Evolutionary conservation across 2,113 vertebrate species (phyloP), one percentile per base, ranked within the genome.

Genomic region (Sterna hirundo): DNA sequence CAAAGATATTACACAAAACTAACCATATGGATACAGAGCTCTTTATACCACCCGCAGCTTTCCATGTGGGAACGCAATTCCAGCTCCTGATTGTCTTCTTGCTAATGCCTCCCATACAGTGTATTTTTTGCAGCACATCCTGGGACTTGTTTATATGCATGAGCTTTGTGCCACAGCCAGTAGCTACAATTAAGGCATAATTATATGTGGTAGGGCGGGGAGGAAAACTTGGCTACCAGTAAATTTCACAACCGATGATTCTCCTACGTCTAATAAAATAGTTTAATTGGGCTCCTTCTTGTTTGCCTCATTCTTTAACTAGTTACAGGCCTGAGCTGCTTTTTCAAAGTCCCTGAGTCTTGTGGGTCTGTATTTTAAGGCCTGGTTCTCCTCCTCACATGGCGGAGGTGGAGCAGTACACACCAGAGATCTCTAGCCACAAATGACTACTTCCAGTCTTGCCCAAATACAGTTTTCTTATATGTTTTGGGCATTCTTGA

Each of bases 141-240:
- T 91, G 93, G 66, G 84, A 94, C 66, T 95, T 96, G 86, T 97
- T 97, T 97, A 91, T 86, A 34, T 70, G 71, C 54, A 83, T 83
- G 84, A 96, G 90, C 68, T 96, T 93, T 86, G 58, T 96, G 89
- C 89, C 78, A 74, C 93, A 87, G 89, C 93, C 89, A 90, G 95
- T 95, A 97, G 93, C 94, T 95, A 91, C 96, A 95, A 97, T 96
- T 96, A 96, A 95, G 84, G 82, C 82, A 77, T 94, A 96, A 97
- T 97, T 97, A 97, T 71, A 96, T 85, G 87, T 90, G 78, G 86
- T 91, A 88, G 75, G 54, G 75, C 70, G 89, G 62, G 82, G 89
- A 96, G 84, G 86, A 96, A 94, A 95, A 91, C 46, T 91, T 94
- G 86, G 74, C 91, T 96, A 97, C 94, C 94, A 96, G 89, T 80